Percentiles rank a stretch among this genome's conserved stretches.
Evolutionary conservation across 2,888 invertebrate species (phyloP).

Genomic region (Pseudococcus jackbeardsleyi): DNA sequence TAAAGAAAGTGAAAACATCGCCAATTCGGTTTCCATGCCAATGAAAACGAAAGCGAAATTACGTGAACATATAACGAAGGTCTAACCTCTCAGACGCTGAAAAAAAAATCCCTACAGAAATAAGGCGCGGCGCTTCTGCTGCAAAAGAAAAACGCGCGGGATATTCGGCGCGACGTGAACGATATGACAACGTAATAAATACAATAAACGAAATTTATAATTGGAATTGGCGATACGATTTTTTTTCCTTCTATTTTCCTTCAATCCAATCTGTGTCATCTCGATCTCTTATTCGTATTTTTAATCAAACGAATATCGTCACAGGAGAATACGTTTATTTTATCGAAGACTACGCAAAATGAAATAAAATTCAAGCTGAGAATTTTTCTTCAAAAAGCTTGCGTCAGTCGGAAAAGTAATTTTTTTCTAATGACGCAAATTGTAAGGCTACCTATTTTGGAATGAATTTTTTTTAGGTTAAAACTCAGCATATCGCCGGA

Average conservation of each 20-base stretch:
- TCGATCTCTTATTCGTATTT: background rate
- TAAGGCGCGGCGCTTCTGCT: background rate
- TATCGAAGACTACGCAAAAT: background rate
- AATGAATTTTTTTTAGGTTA: too few species aligned
- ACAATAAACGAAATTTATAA: constrained; percentile 8
- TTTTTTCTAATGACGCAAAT: too few species aligned
- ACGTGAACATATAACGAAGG: constrained; percentile 14
- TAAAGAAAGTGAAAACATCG: constrained; percentile 36
- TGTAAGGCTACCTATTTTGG: too few species aligned
- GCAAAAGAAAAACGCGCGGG: background rate
- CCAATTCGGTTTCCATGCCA: constrained; percentile 44
- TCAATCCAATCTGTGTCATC: constrained; percentile 15
- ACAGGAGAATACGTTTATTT: background rate
- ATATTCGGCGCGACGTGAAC: background rate
- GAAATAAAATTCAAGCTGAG: background rate
- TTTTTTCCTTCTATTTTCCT: background rate
- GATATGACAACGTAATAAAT: constrained; percentile 7
- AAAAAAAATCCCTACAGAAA: background rate
- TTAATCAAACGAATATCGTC: background rate
- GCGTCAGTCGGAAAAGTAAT: too few species aligned
- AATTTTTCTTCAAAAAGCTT: background rate
- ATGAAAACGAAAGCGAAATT: constrained; percentile 49
- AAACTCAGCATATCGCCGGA: too few species aligned
- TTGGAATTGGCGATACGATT: background rate
- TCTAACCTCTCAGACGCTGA: background rate